These are phyloP conservation scores for Limanda limanda DNA, from an alignment of 2,113 vertebrate genomes.

Conservation along the genomic window DNA sequence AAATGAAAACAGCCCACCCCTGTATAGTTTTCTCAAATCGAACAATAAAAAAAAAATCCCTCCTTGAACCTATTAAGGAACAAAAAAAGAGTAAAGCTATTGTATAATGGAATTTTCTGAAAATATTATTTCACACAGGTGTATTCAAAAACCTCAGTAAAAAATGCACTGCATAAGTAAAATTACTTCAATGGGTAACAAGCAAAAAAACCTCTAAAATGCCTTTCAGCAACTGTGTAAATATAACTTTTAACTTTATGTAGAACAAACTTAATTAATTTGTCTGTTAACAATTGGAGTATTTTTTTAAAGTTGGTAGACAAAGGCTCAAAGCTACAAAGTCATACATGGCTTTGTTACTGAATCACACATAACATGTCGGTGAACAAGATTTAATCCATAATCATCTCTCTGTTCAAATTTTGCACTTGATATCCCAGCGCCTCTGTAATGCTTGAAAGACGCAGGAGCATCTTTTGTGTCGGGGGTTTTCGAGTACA, in stretches of 20 bases:
- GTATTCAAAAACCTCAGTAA: too few relatives aligned
- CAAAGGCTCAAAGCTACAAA: neutral
- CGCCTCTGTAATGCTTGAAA: constrained; percentile 45
- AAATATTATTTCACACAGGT: neutral
- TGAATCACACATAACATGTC: neutral
- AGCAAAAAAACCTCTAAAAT: too few relatives aligned
- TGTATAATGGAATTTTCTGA: neutral
- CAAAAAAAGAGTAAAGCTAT: neutral
- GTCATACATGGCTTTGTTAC: neutral
- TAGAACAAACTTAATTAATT: too few relatives aligned
- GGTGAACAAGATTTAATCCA: constrained; percentile 23
- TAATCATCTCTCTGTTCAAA: constrained; percentile 40
- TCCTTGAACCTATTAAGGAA: neutral
- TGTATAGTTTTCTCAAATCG: constrained; percentile 14
- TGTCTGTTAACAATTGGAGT: too few relatives aligned
- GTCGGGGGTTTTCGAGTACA: constrained; percentile 51
- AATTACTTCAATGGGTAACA: too few relatives aligned
- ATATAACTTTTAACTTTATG: too few relatives aligned
- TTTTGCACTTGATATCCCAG: constrained; percentile 22
- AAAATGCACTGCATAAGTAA: too few relatives aligned
- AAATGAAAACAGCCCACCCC: constrained; percentile 32
- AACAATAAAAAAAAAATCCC: neutral
- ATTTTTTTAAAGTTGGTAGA: neutral
- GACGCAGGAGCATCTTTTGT: constrained; percentile 30
- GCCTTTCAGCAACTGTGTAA: too few relatives aligned